These are phyloP conservation scores for Neomicropteryx cornuta DNA, from an alignment of 1,140 invertebrate genomes.

Conservation along the genomic window DNA sequence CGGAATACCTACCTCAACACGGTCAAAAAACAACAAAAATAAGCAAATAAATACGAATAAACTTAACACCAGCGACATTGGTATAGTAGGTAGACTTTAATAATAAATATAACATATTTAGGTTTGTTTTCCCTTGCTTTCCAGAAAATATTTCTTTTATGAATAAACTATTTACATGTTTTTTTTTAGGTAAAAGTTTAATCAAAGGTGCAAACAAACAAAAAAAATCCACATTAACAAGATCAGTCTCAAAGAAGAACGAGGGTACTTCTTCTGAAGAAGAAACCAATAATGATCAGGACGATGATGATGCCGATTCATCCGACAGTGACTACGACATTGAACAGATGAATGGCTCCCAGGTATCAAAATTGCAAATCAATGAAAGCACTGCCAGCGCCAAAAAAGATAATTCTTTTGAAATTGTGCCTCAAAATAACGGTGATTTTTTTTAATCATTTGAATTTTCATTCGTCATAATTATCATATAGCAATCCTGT, in stretches of 20 bases:
- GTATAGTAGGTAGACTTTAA: too few species aligned
- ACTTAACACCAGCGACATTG: too few species aligned
- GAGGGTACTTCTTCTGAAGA: conserved; percentile 21
- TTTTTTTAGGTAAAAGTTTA: conserved; percentile 35
- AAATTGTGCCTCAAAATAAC: conserved; percentile 50
- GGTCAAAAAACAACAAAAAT: too few species aligned
- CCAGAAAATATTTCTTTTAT: too few species aligned
- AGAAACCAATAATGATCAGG: conserved; percentile 24
- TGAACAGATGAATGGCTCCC: conserved; percentile 29
- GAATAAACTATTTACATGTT: too few species aligned
- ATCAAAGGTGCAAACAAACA: conserved; percentile 28
- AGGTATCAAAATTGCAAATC: not conserved
- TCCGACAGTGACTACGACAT: conserved; percentile 52
- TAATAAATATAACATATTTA: too few species aligned
- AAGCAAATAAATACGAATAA: too few species aligned
- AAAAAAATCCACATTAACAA: conserved; percentile 19
- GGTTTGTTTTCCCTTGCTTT: too few species aligned
- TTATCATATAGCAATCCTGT: not conserved
- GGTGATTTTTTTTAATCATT: conserved; percentile 23
- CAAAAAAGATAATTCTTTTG: conserved; percentile 48
- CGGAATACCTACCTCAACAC: too few species aligned
- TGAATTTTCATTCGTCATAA: conserved; percentile 7
- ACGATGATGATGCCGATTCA: conserved; percentile 33
- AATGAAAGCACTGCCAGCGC: conserved; percentile 17
- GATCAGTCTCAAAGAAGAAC: conserved; percentile 18